A percentile compares a stretch with the other conserved stretches of the same genome.
phyloP scores from a whole-genome alignment of 1,140 invertebrate genomes.

The Drosophila lacteicornis region DNA sequence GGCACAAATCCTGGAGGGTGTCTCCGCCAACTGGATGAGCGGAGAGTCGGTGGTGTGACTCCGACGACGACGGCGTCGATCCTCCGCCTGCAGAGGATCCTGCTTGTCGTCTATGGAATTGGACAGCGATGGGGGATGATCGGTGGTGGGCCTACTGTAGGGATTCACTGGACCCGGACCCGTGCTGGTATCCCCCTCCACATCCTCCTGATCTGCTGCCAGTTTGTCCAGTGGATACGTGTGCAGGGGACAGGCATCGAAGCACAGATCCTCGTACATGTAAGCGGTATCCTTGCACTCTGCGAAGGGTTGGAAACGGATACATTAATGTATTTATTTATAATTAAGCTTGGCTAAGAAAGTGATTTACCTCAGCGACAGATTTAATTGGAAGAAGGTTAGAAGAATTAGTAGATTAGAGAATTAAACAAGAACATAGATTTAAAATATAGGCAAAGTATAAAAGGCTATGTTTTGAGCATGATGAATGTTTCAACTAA shows the following conservation, averaged over 20 bases:
- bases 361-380: conserved; percentile 57
- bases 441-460: neutral
- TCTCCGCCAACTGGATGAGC: conserved; percentile 28
- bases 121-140: conserved; percentile 3
- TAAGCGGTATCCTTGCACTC: conserved; percentile 64
- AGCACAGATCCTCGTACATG: conserved; percentile 69
- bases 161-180: neutral
- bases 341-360: neutral
- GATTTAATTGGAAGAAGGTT: conserved; percentile 15
- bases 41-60: neutral
- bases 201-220: conserved; percentile 3
- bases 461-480: conserved; percentile 16
- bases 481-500: neutral
- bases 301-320: conserved; percentile 37
- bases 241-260: conserved; percentile 65
- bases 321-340: conserved; percentile 1
- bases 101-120: conserved; percentile 43
- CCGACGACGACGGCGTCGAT: conserved; percentile 52
- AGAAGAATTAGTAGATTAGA: conserved; percentile 23
- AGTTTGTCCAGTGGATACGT: conserved; percentile 52
- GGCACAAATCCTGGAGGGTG: conserved; percentile 45
- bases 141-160: conserved; percentile 1
- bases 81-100: conserved; percentile 68
- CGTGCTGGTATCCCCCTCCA: neutral
- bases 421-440: neutral